Percentiles rank a stretch among this genome's conserved stretches.
These are phyloP conservation scores for Copsychus sechellarum DNA, from an alignment of 2,113 vertebrate species.

Conservation along the genomic window DNA sequence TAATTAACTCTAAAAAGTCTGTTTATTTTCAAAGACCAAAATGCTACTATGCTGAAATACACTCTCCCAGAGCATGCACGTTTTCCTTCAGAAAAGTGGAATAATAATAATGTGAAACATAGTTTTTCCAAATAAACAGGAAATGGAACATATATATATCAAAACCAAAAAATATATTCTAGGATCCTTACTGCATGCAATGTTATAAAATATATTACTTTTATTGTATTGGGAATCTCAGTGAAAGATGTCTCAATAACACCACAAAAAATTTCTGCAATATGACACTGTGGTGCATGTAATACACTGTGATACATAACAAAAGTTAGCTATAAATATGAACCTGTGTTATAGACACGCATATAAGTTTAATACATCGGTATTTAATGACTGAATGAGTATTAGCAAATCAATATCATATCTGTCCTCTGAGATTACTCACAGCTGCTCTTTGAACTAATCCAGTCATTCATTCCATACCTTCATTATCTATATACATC, in stretches of 20 bases:
- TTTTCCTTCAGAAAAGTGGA: background rate
- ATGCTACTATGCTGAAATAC: background rate
- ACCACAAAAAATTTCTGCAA: background rate
- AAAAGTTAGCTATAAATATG: background rate
- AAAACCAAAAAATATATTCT: background rate
- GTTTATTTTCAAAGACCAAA: constrained; percentile 44
- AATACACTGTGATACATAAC: background rate
- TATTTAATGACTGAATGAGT: background rate
- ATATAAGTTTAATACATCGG: background rate
- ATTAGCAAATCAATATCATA: background rate
- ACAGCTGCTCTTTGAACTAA: background rate
- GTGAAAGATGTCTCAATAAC: background rate
- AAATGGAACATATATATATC: background rate
- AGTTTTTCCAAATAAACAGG: constrained; percentile 24
- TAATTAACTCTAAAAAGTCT: constrained; percentile 16
- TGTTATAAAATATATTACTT: background rate
- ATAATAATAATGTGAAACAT: constrained; percentile 21
- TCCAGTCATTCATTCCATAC: background rate
- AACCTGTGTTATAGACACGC: background rate
- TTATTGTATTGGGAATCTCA: background rate
- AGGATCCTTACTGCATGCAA: background rate
- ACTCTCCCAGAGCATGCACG: background rate
- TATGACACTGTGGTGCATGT: background rate
- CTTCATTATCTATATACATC: background rate
- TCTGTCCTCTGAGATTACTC: background rate